Percentiles rank a stretch among this genome's conserved stretches.
Conservation (phyloP, 2,888 invertebrate genomes). For the Eulithis testata region DNA sequence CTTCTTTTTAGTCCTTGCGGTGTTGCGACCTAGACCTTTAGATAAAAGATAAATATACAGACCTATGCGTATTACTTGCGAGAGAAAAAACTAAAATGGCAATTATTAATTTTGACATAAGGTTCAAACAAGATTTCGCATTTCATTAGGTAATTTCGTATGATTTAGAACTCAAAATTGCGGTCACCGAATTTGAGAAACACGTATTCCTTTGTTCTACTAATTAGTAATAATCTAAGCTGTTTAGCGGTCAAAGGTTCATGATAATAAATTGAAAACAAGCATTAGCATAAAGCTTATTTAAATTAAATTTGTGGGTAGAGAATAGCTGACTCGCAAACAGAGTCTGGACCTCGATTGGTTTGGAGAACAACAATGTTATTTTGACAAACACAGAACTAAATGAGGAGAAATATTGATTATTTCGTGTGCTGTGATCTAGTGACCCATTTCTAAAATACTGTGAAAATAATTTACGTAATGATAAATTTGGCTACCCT, state of each 20-base stretch:
- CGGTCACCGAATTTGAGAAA: no score
- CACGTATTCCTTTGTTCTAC: no score
- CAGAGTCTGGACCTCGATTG: constrained; percentile 9
- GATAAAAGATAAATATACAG: no score
- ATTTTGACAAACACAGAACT: constrained; percentile 17
- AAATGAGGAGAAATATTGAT: constrained; percentile 21
- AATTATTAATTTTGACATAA: no score
- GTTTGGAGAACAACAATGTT: constrained; percentile 13
- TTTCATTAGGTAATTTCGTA: no score
- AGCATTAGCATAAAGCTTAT: constrained; percentile 2
- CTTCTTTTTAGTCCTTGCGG: not conserved
- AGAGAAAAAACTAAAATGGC: no score
- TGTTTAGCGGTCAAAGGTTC: not conserved
- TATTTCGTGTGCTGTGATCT: constrained; percentile 2
- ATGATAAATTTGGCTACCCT: no score
- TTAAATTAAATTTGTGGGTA: constrained; percentile 3
- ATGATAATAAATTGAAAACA: constrained; percentile 4
- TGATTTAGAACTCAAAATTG: no score
- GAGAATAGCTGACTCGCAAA: constrained; percentile 15
- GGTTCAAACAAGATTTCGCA: no score
- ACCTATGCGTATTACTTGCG: no score
- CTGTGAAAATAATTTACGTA: not conserved
- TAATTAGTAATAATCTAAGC: not conserved
- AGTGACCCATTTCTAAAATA: not conserved
- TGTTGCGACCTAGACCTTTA: not conserved